Evolutionary conservation across 2,797 vertebrate genomes (phyloP).

Genomic region (Rhincodon typus): DNA sequence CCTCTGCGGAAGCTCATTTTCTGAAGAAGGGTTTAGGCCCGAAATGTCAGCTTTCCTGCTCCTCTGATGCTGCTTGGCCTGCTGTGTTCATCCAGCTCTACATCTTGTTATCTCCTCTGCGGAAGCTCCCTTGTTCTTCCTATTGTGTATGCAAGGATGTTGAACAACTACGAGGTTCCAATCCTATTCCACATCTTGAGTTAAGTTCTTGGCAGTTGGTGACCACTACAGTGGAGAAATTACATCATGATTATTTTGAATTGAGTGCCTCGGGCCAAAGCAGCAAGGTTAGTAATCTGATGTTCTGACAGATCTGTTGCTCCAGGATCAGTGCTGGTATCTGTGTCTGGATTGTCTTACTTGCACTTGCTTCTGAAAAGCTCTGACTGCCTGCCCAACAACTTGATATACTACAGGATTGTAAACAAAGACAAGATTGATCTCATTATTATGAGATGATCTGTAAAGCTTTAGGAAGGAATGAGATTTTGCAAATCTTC

Average conservation of each 20-base stretch:
- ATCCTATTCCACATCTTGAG: neutral
- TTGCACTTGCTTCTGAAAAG: neutral
- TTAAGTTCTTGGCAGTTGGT: neutral
- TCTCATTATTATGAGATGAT: neutral
- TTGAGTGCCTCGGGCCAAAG: neutral
- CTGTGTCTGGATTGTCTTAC: neutral
- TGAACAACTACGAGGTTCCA: neutral
- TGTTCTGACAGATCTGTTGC: neutral
- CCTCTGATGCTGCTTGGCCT: too few relatives aligned
- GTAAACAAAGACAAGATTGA: neutral
- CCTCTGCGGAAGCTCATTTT: neutral
- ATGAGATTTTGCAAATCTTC: neutral
- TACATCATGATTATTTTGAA: neutral
- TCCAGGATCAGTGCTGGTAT: neutral
- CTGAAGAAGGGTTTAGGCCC: too few relatives aligned
- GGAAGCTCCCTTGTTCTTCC: neutral
- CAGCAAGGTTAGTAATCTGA: neutral
- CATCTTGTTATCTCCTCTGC: neutral
- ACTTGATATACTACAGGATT: neutral
- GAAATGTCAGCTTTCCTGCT: too few relatives aligned
- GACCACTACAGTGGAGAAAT: neutral
- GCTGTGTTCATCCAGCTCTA: too few relatives aligned
- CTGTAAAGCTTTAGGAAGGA: neutral
- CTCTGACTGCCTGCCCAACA: neutral
- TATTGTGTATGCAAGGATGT: neutral